Conservation (phyloP, 2,888 invertebrate species). For the Alsophila aescularia region DNA sequence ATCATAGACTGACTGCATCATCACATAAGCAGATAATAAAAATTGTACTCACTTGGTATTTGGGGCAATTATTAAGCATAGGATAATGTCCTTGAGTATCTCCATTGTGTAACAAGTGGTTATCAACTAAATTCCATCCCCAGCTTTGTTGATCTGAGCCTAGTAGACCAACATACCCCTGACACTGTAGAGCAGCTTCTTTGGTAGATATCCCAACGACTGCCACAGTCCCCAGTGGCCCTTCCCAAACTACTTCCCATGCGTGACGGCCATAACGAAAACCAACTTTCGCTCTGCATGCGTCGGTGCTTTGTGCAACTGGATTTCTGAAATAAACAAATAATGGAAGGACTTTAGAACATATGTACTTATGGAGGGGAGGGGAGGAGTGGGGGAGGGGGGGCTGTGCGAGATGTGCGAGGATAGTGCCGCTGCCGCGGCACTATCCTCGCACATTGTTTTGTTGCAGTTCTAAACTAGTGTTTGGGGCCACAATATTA, state of each 20-base stretch:
- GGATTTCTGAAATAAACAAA: conserved; percentile 90
- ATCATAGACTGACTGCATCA: no score
- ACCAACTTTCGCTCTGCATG: conserved; percentile 94
- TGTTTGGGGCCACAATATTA: no score
- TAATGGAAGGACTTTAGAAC: no score
- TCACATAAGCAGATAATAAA: background rate
- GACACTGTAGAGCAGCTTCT: conserved; percentile 96
- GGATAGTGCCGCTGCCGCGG: no score
- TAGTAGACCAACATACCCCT: conserved; percentile 97
- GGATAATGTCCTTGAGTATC: conserved; percentile 98
- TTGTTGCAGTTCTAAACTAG: no score
- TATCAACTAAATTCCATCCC: conserved; percentile 99
- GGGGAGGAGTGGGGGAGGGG: no score
- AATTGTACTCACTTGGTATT: conserved; percentile 91
- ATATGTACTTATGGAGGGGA: no score
- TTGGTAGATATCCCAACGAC: conserved; percentile 98
- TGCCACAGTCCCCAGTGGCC: conserved; percentile 98
- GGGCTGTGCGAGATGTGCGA: no score
- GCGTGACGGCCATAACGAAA: conserved; percentile 96
- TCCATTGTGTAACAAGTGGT: conserved; percentile 97
- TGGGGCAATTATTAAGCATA: conserved; percentile 96
- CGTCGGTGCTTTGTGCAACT: conserved; percentile 99
- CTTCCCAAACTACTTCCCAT: conserved; percentile 99
- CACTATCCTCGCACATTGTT: no score
- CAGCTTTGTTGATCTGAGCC: conserved; percentile 99